These are phyloP conservation scores for Sicus ferrugineus DNA, from an alignment of 2,888 invertebrate genomes.

Conservation along the genomic window DNA sequence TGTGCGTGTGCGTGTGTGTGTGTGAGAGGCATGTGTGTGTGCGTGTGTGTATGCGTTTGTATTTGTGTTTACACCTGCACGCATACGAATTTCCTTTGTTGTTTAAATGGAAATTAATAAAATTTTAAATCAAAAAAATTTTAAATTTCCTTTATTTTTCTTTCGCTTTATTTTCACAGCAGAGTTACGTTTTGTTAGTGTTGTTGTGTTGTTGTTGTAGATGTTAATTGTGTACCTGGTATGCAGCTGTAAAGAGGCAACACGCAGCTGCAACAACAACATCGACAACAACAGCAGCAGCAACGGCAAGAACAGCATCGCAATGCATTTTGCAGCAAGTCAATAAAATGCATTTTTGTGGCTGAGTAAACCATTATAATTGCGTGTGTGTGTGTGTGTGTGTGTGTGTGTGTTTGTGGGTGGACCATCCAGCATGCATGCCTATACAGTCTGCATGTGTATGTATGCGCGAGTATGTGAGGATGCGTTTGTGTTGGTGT, in stretches of 20 bases:
- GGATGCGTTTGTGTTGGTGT: slow-evolving; percentile 11
- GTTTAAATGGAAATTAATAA: slow-evolving; percentile 37
- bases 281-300: background rate
- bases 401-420: slow-evolving; percentile 5
- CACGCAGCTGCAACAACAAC: background rate
- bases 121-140: slow-evolving; percentile 34
- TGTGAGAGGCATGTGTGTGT: background rate
- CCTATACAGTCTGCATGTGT: no score
- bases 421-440: no score
- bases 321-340: slow-evolving; percentile 24
- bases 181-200: no score
- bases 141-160: background rate
- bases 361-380: slow-evolving; percentile 25
- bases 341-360: slow-evolving; percentile 32
- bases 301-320: slow-evolving; percentile 6
- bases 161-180: background rate
- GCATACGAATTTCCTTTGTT: slow-evolving; percentile 27
- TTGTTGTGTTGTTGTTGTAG: slow-evolving; percentile 4
- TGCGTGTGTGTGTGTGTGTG: slow-evolving; percentile 9
- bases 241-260: background rate
- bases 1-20: background rate
- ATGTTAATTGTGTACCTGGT: background rate
- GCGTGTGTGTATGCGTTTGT: background rate
- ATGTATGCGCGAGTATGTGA: slow-evolving; percentile 1
- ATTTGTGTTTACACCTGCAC: no score